A percentile compares a stretch with the other conserved stretches of the same genome.
phyloP scores from a whole-genome alignment of 2,113 vertebrate species.

The Promerops cafer region DNA sequence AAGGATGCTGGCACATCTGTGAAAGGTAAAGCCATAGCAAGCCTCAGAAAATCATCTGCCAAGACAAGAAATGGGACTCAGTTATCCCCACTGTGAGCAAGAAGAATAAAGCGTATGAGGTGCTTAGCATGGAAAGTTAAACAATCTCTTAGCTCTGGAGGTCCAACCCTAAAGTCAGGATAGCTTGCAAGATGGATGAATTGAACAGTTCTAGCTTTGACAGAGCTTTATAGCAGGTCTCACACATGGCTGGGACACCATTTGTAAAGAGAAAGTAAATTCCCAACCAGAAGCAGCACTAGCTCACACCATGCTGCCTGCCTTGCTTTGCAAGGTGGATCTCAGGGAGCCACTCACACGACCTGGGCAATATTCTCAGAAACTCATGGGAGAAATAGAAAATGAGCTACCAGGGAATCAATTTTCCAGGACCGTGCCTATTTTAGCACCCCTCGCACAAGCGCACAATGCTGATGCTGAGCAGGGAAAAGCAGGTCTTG shows the following conservation, averaged over 20 bases:
- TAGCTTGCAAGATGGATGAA: background rate
- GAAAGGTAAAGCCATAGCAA: background rate
- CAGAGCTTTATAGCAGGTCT: background rate
- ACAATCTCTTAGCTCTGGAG: background rate
- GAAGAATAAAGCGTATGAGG: background rate
- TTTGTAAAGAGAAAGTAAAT: background rate
- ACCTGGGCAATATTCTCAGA: background rate
- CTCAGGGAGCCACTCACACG: background rate
- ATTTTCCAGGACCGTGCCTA: background rate
- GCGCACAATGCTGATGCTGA: accelerated
- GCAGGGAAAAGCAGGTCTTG: background rate
- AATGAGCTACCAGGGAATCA: background rate
- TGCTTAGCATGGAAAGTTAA: background rate
- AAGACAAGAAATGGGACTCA: background rate
- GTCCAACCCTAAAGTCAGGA: background rate
- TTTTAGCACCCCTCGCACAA: background rate
- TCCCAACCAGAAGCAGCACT: background rate
- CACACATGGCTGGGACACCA: background rate
- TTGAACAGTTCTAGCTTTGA: background rate
- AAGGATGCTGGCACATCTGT: background rate
- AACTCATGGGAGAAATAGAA: background rate
- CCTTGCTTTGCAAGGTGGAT: background rate
- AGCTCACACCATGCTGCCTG: background rate
- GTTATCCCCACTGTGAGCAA: background rate
- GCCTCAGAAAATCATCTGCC: background rate